Percentiles rank a stretch among this genome's conserved stretches.
Conservation (phyloP, 1,140 invertebrate genomes). For the Brachionus manjavacas region DNA sequence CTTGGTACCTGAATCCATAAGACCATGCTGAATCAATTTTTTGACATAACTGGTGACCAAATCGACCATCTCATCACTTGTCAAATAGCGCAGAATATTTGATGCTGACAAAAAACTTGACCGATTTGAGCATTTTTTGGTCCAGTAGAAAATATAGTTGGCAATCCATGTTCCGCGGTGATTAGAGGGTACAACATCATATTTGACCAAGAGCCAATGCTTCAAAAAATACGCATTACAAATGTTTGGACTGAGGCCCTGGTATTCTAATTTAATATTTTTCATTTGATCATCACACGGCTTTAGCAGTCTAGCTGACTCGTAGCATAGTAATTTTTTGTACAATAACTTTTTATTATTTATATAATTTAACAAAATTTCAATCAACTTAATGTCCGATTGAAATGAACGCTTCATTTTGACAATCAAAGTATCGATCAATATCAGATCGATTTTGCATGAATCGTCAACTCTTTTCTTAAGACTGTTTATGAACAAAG, state of each 20-base stretch:
- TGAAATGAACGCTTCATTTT: slow-evolving; percentile 24
- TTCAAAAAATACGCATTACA: slow-evolving; percentile 13
- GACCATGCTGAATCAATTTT: neutral
- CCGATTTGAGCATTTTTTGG: neutral
- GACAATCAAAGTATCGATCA: neutral
- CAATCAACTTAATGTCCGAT: neutral
- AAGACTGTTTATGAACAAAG: neutral
- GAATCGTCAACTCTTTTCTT: neutral
- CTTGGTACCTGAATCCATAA: neutral
- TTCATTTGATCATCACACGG: neutral
- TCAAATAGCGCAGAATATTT: neutral
- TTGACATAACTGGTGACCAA: neutral
- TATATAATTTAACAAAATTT: slow-evolving; percentile 2
- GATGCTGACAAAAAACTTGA: neutral
- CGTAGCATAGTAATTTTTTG: neutral
- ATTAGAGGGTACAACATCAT: neutral
- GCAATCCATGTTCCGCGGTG: neutral
- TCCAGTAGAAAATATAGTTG: slow-evolving; percentile 16
- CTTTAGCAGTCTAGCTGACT: neutral
- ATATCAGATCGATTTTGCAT: neutral
- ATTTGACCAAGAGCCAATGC: slow-evolving; percentile 2
- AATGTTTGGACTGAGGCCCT: neutral
- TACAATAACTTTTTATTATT: slow-evolving; percentile 13
- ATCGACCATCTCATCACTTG: slow-evolving; percentile 12
- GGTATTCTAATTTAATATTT: neutral